phyloP scores from a whole-genome alignment of 2,888 invertebrate genomes.

The Lathronympha strigana region DNA sequence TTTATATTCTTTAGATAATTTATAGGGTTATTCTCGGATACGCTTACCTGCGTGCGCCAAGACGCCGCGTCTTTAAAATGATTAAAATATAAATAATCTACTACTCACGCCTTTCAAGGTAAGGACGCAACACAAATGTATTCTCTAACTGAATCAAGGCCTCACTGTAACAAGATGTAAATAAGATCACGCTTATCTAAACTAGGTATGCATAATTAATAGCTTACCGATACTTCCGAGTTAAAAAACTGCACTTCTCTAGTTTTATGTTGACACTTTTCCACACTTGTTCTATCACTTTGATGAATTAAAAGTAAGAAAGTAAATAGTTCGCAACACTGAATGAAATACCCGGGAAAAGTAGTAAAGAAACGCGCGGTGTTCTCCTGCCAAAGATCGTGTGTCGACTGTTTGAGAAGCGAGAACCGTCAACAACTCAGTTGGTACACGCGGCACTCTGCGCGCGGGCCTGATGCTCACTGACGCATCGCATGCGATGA shows the following conservation, averaged over 20 bases:
- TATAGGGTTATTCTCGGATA: slow-evolving; percentile 36
- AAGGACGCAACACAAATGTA: slow-evolving; percentile 75
- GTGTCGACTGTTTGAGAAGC: slow-evolving; percentile 45
- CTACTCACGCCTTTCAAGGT: slow-evolving; percentile 75
- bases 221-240: slow-evolving; percentile 21
- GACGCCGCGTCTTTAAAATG: slow-evolving; percentile 60
- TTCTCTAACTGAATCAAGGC: slow-evolving; percentile 77
- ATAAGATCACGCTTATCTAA: slow-evolving; percentile 32
- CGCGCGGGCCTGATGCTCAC: slow-evolving; percentile 28
- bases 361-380: slow-evolving; percentile 44
- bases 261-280: neutral
- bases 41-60: slow-evolving; percentile 51
- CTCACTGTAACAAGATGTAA: slow-evolving; percentile 43
- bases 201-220: slow-evolving; percentile 17
- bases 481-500: slow-evolving; percentile 40
- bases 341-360: slow-evolving; percentile 17
- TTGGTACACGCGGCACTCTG: slow-evolving; percentile 10
- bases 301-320: neutral
- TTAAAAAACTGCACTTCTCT: slow-evolving; percentile 7
- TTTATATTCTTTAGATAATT: slow-evolving; percentile 23
- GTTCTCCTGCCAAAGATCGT: slow-evolving; percentile 49
- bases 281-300: slow-evolving; percentile 12
- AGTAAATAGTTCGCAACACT: slow-evolving; percentile 10
- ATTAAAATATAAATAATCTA: slow-evolving; percentile 71
- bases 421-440: slow-evolving; percentile 30